Evolutionary conservation across 1,140 invertebrate genomes (phyloP), one percentile per base, ranked within the genome.

Genomic region (Pseudomyrmex concolor): DNA sequence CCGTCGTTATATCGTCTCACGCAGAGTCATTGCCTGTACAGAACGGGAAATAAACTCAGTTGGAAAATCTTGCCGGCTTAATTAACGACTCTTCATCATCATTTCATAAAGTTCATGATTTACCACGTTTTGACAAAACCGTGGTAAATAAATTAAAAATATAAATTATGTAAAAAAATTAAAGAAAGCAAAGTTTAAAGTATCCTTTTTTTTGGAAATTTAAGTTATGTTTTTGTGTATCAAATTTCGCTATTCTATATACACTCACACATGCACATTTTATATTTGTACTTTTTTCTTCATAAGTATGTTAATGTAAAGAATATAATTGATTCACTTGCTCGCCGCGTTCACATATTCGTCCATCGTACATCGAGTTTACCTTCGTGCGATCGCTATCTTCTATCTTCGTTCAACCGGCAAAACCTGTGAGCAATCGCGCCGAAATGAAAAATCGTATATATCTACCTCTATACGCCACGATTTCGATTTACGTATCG

Each of bases 401-500:
- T 66, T 54, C 43, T 25, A 48, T 59, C 22, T 66, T 54, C 22
- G n/a, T 8, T 13, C 64, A 59, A 78, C 51, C 66, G 12, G n/a
- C 22, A 13, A 71, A 71, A 71, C 50, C 22, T 48, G 15, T 55
- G 73, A 77, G 48, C 60, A 66, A 48, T 55, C 64, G 67, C 76
- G 45, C 17, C 77, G 77, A 71, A 84, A 84, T 84, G 83, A 72
- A 84, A 84, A 84, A 82, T 34, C 59, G 48, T 84, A 81, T 83
- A 51, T 51, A 51, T n/a, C 15, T 78, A 77, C 57, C 43, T 25
- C 64, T 67, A 48, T 54, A 48, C 15, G 51, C 66, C n/a, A n/a
- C 54, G 76, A 57, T 84, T 84, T 84, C 67, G 77, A 82, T 84
- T 84, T 81, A 48, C 77, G 78, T 71, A 64, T 84, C 76, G 83